phyloP scores from a whole-genome alignment of 2,113 vertebrate species.

The Lycaon pictus region DNA sequence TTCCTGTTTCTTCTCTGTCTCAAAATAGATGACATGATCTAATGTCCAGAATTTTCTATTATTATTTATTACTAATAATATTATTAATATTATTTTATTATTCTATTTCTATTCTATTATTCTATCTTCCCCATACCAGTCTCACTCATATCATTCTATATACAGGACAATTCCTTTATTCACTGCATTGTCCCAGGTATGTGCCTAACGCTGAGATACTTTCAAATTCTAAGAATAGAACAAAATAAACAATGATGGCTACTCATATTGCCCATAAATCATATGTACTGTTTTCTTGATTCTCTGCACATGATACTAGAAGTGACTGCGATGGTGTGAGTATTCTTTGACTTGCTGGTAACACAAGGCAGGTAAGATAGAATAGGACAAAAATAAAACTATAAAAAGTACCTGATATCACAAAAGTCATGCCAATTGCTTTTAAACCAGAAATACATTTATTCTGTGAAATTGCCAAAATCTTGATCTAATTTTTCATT shows the following conservation, averaged over 20 bases:
- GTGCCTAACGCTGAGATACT: not conserved
- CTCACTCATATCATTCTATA: not conserved
- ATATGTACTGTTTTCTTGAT: not conserved
- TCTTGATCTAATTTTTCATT: not conserved
- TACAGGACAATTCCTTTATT: not conserved
- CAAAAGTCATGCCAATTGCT: not conserved
- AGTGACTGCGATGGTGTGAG: not conserved
- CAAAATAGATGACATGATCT: not conserved
- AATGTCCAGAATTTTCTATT: not conserved
- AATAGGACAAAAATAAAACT: not conserved
- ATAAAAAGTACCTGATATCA: not conserved
- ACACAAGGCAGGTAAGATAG: not conserved
- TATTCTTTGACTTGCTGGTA: not conserved
- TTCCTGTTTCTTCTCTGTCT: not conserved
- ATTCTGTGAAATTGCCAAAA: conserved; percentile 17
- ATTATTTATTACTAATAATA: too few species aligned
- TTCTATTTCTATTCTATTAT: too few species aligned
- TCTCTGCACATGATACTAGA: not conserved
- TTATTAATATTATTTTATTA: too few species aligned
- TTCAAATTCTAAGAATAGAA: not conserved
- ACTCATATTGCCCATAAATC: not conserved
- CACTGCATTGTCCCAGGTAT: not conserved
- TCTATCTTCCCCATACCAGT: not conserved
- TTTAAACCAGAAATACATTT: not conserved
- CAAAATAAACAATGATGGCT: not conserved